Base-by-base conservation (phyloP, 2,113 vertebrate genomes). In the Corythornis cristatus region DNA sequence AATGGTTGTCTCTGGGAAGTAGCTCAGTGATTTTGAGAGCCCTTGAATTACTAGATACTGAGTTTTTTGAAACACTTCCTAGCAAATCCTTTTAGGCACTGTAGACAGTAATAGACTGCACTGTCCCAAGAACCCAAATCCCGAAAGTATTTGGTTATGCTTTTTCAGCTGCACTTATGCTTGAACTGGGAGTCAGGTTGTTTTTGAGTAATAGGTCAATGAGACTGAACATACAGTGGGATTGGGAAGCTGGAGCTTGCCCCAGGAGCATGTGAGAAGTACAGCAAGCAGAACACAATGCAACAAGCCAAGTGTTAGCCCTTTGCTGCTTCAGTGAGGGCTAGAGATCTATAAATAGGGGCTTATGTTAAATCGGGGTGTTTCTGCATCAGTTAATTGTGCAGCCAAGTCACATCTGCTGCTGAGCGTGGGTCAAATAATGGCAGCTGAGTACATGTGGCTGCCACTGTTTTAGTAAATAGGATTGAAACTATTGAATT, bases 401-500 rank as follows among this genome's bases (percentile, higher is more conserved):
- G 75, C 67, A 92, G 12, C 35, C 35, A 51, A 86, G 46, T 89
- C 68, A 71, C 65, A 71, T 89, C 87, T 93, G 73, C 75, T 82
- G 71, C 60, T 89, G 21, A 75, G 35, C 1, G 4, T 45, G 60
- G 87, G 72, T 96, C 79, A 91, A 83, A 77, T 31, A 68, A 71
- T 71, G 72, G 82, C 67, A 88, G 64, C 84, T 88, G 85, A 83
- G 64, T 29, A 68, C 54, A 22, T 10, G 16, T 72, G 83, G 42
- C 8, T 88, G 92, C 78, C 87, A 83, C 3, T 5, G 18, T 89
- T 85, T 79, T 74, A 62, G 50, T 83, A 93, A 91, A 91, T 77
- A 62, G 87, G 78, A 76, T 89, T 90, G 75, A 51, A 86, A 89
- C 60, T 42, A 94, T 92, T 76, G 81, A 83, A 77, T 95, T 93